Conservation (phyloP, 1,140 invertebrate species). For the Nixonia krombeini region DNA sequence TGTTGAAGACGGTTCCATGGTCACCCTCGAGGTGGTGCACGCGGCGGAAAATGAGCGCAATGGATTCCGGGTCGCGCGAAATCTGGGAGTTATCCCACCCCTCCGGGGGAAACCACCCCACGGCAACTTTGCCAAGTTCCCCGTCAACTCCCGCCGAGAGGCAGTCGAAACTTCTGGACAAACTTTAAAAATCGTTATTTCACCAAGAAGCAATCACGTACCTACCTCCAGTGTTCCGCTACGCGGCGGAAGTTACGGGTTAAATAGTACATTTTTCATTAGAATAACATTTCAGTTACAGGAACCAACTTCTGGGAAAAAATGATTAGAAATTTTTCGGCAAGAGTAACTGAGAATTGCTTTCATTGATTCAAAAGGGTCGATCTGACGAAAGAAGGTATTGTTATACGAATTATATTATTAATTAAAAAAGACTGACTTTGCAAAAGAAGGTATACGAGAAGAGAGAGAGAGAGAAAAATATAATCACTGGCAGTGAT, state of each 20-base stretch:
- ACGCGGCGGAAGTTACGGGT: no score
- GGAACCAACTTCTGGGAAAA: no score
- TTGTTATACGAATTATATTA: no score
- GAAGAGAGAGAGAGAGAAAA: no score
- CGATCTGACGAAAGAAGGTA: background rate
- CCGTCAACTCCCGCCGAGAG: slow-evolving; percentile 44
- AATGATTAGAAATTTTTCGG: no score
- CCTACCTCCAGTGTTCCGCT: slow-evolving; percentile 33
- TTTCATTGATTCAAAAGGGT: background rate
- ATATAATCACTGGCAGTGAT: no score
- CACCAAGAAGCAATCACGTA: slow-evolving; percentile 49
- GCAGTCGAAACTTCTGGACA: slow-evolving; percentile 62
- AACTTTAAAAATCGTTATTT: slow-evolving; percentile 69
- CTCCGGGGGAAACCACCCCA: slow-evolving; percentile 42
- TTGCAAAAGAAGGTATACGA: no score
- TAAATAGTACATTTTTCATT: no score
- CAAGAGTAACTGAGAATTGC: no score
- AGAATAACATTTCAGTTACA: background rate
- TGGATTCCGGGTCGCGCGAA: slow-evolving; percentile 9
- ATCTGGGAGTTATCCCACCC: slow-evolving; percentile 32
- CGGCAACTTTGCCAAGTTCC: slow-evolving; percentile 61
- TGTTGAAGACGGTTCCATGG: background rate
- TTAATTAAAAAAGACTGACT: no score
- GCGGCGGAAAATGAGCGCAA: slow-evolving; percentile 3
- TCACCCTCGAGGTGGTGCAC: slow-evolving; percentile 9